These are phyloP conservation scores for Melinopterus prodromus DNA, from an alignment of 2,888 invertebrate genomes.

Conservation along the genomic window DNA sequence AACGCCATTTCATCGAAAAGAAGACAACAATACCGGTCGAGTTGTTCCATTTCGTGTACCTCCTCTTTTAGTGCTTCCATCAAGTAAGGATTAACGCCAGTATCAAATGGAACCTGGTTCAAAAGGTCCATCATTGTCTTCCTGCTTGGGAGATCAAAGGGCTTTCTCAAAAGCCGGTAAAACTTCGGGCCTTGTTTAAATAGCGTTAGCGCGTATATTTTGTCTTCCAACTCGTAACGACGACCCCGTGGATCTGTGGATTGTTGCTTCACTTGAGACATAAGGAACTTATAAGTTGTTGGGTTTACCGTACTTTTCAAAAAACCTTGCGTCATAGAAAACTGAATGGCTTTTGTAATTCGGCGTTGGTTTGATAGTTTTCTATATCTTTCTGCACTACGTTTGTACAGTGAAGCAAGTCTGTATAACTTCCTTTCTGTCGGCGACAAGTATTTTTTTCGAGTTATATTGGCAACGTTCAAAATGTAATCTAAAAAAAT, in stretches of 20 bases:
- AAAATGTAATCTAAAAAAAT: too few relatives aligned
- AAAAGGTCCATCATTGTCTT: constrained; percentile 19
- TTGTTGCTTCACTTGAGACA: constrained; percentile 25
- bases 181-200: constrained; percentile 28
- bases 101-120: constrained; percentile 20
- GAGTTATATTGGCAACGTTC: too few relatives aligned
- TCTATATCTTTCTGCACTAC: too few relatives aligned
- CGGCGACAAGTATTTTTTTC: too few relatives aligned
- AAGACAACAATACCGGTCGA: constrained; percentile 24
- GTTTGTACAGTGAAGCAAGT: too few relatives aligned
- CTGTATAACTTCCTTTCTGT: too few relatives aligned
- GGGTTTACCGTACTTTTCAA: too few relatives aligned
- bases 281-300: neutral
- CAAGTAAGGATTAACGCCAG: constrained; percentile 28
- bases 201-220: constrained; percentile 27
- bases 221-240: constrained; percentile 29
- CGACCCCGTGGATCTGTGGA: constrained; percentile 25
- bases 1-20: constrained; percentile 33
- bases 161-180: constrained; percentile 27
- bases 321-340: too few relatives aligned
- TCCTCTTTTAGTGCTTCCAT: constrained; percentile 27
- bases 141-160: constrained; percentile 30
- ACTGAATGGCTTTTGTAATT: too few relatives aligned
- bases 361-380: too few relatives aligned
- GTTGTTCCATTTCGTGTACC: constrained; percentile 26